Evolutionary conservation across 2,797 vertebrate species (phyloP), one percentile per base, ranked within the genome.

Genomic region (Aeoliscus strigatus): DNA sequence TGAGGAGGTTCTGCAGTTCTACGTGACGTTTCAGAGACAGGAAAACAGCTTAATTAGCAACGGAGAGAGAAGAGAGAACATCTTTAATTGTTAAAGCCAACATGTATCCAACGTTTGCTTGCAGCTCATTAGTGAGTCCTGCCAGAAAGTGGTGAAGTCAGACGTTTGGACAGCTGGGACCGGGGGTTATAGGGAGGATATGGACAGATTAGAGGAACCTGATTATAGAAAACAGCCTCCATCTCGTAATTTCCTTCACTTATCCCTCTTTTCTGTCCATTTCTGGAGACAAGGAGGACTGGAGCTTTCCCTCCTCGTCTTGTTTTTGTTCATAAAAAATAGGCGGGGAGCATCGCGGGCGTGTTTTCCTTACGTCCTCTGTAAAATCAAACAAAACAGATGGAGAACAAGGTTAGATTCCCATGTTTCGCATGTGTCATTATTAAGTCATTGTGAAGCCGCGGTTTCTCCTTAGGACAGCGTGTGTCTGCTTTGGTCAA

Each of bases 101-200:
- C 40, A 51, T 69, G 55, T 43, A 32, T 56, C 18, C 32, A 25
- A 33, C n/a, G 60, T 18, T 53, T 37, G 15, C 49, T 31, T 42
- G 39, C 7, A 1, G 21, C 41, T 1, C 8, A 33, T 9, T 0
- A n/a, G 15, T 65, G 29, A 9, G 18, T 24, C 32, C 23, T 49
- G 41, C 4, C 3, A 40, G 28, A 8, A 42, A 40, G 35, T 29
- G 51, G 27, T 76, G 78, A 72, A 64, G 59, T 77, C 76, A 77
- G 49, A 73, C 40, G 69, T 81, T 83, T 82, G 59, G 74, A 82
- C 75, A 84, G 82, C 80, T 83, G 70, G 57, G n/a, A 27, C 36
- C 37, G 13, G 4, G 24, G 23, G n/a, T n/a, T 24, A 24, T 14
- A 51, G 11, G 9, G 39, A 64, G 57, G 68, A 78, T 59, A 59